phyloP scores from a whole-genome alignment of 2,797 vertebrate species.

The Scyliorhinus canicula region DNA sequence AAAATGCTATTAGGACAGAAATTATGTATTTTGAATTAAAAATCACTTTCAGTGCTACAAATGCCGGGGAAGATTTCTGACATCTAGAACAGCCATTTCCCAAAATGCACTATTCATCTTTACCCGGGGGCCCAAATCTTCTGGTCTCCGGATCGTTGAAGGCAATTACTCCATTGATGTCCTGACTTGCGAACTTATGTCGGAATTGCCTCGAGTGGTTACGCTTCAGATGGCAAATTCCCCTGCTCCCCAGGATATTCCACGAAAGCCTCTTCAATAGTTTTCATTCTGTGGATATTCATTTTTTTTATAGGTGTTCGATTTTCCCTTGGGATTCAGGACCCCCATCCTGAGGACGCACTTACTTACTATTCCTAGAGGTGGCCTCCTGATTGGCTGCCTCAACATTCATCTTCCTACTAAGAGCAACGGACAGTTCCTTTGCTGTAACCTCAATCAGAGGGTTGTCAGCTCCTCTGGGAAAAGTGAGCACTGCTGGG shows the following conservation, averaged over 20 bases:
- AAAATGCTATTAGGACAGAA: neutral
- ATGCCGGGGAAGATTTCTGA: neutral
- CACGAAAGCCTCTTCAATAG: neutral
- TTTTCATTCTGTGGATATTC: neutral
- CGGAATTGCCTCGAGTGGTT: no score
- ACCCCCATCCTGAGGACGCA: neutral
- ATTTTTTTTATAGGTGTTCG: neutral
- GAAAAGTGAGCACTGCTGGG: no score
- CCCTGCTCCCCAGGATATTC: no score
- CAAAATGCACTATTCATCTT: neutral
- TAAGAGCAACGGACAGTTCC: neutral
- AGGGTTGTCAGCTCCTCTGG: neutral
- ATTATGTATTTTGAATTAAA: neutral
- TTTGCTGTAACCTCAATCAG: no score
- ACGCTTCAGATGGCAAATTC: no score
- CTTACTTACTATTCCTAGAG: neutral
- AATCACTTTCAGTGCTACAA: no score
- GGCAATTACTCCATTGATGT: no score
- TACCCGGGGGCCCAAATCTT: no score
- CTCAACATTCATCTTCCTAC: neutral
- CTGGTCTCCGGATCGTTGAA: no score
- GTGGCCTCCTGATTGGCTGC: neutral
- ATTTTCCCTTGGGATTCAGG: neutral
- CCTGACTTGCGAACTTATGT: no score
- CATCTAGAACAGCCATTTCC: neutral